phyloP scores from a whole-genome alignment of 1,140 invertebrate species.

The Scaptomyza montana region DNA sequence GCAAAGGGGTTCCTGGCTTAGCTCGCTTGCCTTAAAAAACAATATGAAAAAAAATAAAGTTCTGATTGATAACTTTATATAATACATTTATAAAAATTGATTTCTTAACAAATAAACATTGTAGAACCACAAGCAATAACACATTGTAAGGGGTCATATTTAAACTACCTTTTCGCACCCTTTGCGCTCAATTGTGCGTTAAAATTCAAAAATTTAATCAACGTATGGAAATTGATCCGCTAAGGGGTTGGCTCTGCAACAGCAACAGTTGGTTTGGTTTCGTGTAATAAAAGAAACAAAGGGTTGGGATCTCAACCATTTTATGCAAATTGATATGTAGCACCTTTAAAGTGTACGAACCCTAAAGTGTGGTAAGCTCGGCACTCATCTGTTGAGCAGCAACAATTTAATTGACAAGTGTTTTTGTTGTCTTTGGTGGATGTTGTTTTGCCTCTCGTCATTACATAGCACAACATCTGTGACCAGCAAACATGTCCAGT shows the following conservation, averaged over 20 bases:
- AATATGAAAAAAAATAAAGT: no score
- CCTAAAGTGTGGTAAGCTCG: background rate
- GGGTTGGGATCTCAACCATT: constrained; percentile 43
- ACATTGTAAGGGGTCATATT: constrained; percentile 14
- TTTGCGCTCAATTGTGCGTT: constrained; percentile 59
- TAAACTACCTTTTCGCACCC: constrained; percentile 8
- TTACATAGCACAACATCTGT: constrained; percentile 26
- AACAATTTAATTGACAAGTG: constrained; percentile 70
- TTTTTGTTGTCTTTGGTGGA: constrained; percentile 45
- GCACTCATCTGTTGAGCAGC: constrained; percentile 10
- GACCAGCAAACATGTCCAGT: constrained; percentile 20
- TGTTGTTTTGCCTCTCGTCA: constrained; percentile 27
- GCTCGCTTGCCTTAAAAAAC: no score
- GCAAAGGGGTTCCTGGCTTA: no score
- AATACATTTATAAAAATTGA: constrained; percentile 8
- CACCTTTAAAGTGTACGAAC: constrained; percentile 35
- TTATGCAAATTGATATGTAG: constrained; percentile 60
- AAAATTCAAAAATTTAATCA: constrained; percentile 77
- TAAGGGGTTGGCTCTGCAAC: constrained; percentile 7
- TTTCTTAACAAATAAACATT: background rate
- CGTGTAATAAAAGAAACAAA: background rate
- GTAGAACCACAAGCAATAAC: background rate
- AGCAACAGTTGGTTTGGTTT: constrained; percentile 61
- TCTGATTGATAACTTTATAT: constrained; percentile 23
- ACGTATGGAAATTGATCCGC: constrained; percentile 42